Evolutionary conservation across 2,888 invertebrate species (phyloP).

Genomic region (Drosophila helvetica): DNA sequence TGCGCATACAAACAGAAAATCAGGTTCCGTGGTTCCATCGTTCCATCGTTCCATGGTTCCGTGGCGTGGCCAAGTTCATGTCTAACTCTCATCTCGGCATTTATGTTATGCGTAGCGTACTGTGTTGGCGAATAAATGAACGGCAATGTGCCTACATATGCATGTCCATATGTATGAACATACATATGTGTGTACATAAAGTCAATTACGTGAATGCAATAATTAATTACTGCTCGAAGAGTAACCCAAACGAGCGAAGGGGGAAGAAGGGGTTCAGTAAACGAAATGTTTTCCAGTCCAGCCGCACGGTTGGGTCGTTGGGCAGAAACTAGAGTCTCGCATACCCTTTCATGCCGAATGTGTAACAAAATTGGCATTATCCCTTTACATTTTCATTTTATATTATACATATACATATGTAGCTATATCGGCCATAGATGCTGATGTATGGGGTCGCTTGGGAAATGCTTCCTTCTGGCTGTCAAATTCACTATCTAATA

Average conservation of each 20-base stretch:
- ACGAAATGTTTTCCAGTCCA: slow-evolving; percentile 17
- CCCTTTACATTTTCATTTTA: too few relatives aligned
- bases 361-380: neutral
- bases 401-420: too few relatives aligned
- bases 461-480: too few relatives aligned
- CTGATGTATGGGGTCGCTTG: too few relatives aligned
- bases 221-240: slow-evolving; percentile 55
- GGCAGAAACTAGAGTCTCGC: slow-evolving; percentile 9
- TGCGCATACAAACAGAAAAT: slow-evolving; percentile 41
- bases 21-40: slow-evolving; percentile 14
- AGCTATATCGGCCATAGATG: too few relatives aligned
- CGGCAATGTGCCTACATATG: slow-evolving; percentile 1
- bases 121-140: slow-evolving; percentile 44
- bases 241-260: slow-evolving; percentile 6
- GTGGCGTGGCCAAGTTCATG: slow-evolving; percentile 11
- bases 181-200: slow-evolving; percentile 32
- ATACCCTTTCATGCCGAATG: neutral
- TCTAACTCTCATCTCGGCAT: slow-evolving; percentile 6
- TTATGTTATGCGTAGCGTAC: slow-evolving; percentile 10
- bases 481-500: too few relatives aligned
- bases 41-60: slow-evolving; percentile 9
- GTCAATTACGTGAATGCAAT: slow-evolving; percentile 66
- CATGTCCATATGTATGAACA: neutral
- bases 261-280: slow-evolving; percentile 30
- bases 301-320: neutral